phyloP scores from a whole-genome alignment of 2,797 vertebrate species.

The Nyctibius grandis region DNA sequence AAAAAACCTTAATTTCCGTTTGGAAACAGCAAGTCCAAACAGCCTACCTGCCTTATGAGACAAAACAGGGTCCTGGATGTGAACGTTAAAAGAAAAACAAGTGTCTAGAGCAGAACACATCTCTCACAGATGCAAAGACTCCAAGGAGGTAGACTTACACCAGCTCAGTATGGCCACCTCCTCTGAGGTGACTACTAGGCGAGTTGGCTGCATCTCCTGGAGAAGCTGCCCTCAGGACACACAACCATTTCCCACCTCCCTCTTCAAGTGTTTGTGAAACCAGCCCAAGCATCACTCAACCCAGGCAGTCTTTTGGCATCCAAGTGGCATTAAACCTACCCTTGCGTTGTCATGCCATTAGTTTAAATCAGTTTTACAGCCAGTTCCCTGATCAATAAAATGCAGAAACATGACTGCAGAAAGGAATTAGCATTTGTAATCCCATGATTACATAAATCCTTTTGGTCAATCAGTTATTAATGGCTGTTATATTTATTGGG shows the following conservation, averaged over 20 bases:
- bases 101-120: background rate
- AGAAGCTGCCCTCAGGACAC: background rate
- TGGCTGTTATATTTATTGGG: constrained; percentile 52
- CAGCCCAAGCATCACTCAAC: background rate
- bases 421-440: constrained; percentile 53
- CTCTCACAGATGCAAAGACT: background rate
- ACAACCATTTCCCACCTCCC: background rate
- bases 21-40: background rate
- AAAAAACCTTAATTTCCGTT: background rate
- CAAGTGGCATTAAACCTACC: background rate
- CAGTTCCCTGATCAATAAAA: constrained; percentile 44
- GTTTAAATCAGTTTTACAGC: constrained; percentile 51
- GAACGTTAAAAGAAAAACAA: background rate
- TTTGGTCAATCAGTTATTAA: constrained; percentile 58
- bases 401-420: constrained; percentile 27
- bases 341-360: background rate
- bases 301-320: background rate
- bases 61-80: background rate
- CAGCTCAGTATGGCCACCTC: fast-evolving
- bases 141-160: background rate
- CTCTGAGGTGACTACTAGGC: fast-evolving
- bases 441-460: constrained; percentile 51
- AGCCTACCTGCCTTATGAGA: background rate
- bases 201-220: background rate
- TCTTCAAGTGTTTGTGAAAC: background rate